Conservation (phyloP, 2,888 invertebrate species). For the Drepanosiphum platanoidis region DNA sequence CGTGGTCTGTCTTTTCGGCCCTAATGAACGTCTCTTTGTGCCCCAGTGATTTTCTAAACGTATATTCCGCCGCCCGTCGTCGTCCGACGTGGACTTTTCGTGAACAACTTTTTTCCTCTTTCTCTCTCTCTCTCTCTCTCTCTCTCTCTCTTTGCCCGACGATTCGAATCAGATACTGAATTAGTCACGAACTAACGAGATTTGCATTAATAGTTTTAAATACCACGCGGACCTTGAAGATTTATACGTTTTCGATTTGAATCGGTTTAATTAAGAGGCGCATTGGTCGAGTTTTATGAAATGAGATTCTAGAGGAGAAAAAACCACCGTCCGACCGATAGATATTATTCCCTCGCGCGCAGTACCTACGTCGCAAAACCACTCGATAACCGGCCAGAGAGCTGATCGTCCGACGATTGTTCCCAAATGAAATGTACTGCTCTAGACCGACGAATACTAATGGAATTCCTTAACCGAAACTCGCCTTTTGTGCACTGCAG, state of each 20-base stretch:
- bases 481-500: constrained; percentile 23
- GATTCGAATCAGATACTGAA: constrained; percentile 55
- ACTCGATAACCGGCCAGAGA: constrained; percentile 39
- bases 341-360: constrained; percentile 30
- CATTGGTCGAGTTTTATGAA: constrained; percentile 52
- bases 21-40: constrained; percentile 57
- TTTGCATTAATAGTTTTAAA: constrained; percentile 60
- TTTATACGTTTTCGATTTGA: constrained; percentile 56
- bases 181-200: constrained; percentile 59
- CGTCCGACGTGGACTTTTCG: constrained; percentile 41
- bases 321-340: constrained; percentile 29
- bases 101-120: constrained; percentile 50
- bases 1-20: constrained; percentile 46
- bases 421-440: constrained; percentile 41
- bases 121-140: constrained; percentile 36
- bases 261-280: constrained; percentile 58
- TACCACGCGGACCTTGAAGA: constrained; percentile 45
- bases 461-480: constrained; percentile 22
- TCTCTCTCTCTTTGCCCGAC: too few relatives aligned
- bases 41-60: constrained; percentile 2
- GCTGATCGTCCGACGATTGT: constrained; percentile 41
- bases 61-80: background rate
- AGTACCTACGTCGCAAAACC: constrained; percentile 5
- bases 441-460: constrained; percentile 21
- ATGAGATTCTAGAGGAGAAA: constrained; percentile 43